Base-by-base conservation (phyloP, 2,888 invertebrate genomes). In the Tanypteryx hageni region DNA sequence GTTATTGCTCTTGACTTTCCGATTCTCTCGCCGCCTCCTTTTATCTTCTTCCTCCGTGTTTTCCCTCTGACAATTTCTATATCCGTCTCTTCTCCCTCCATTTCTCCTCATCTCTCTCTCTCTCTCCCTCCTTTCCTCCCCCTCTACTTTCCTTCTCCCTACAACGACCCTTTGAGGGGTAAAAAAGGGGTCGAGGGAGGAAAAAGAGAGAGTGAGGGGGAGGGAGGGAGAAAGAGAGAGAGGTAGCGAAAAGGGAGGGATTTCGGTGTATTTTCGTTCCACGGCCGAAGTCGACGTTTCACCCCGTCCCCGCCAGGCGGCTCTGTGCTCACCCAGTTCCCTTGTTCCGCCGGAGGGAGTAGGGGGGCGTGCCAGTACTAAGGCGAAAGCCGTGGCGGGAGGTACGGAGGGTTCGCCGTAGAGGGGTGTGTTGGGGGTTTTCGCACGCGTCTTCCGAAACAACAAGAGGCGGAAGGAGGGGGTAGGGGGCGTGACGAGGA, bases 251-350 rank as follows among this genome's bases (percentile, higher is more conserved):
- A 82, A 44, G 57, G 86, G 31, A 61, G 86, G 86, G 61, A 86
- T 61, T 86, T 59, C 61, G 86, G 86, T 86, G 86, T 86, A 86
- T 86, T 86, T 86, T 86, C 86, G 86, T 86, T 89, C 64, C 64
- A 89, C 89, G 61, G 89, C 27, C 64, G 89, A 44, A 44, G 89
- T 13, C 64, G 89, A 44, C 64, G 89, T n/a, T 89, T 89, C 68
- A 31, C 64, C 44, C 89, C 89, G 89, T 68, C 61, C 64, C 89
- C 89, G 89, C 64, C 44, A 89, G 89, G 89, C 89, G 64, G 89
- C 89, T 44, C 18, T 31, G 89, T 44, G 64, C 89, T 64, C 89
- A 61, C 31, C 58, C 61, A 27, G 27, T 86, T 64, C 89, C 89
- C 89, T 27, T 56, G 89, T 44, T 64, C 4, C 16, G 68, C 89